Base-by-base conservation (phyloP, 2,797 vertebrate genomes). In the Acrossocheilus fasciatus region DNA sequence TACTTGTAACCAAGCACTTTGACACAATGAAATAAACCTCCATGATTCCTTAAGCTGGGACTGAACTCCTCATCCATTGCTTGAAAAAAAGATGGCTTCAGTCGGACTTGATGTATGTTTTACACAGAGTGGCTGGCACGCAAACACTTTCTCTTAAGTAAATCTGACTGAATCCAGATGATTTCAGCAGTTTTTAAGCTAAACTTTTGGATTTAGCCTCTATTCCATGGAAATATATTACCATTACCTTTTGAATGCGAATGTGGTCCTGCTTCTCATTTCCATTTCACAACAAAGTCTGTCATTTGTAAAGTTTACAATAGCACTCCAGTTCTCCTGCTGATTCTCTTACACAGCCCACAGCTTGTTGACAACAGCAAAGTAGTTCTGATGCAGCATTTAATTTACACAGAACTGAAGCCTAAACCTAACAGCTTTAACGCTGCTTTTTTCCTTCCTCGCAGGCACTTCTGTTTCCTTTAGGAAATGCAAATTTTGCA, bases 401-500 rank as follows among this genome's bases (percentile, higher is more conserved):
- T 50, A 30, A 50, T 50, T 50, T 47, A 50, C 15, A 30, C 14
- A 50, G n/a, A 50, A 30, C 7, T 9, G 8, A 30, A 10, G 1
- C 50, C 73, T 75, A 50, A 77, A 77, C 50, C 34, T 77, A 54
- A 54, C 30, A 12, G 50, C 30, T 12, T 36, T 54, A 76, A 2
- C 30, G 1, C 30, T 36, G 47, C 18, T 69, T 7, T 57, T 72
- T 41, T 39, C 34, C 11, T 6, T 43, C 17, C 39, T 50, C 36
- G n/a, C 62, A 81, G 41, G n/a, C 41, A 62, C 78, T 66, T 34
- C 74, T n/a, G 4, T 68, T 68, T 50, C 11, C 62, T 54, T 52
- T 10, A 39, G 80, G 45, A 81, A 39, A 70, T 17, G 18, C 30
- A 54, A 1, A 34, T 75, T 9, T 11, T 20, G 45, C 50, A 26